phyloP scores from a whole-genome alignment of 1,140 invertebrate species.

The Bactericera cockerelli region DNA sequence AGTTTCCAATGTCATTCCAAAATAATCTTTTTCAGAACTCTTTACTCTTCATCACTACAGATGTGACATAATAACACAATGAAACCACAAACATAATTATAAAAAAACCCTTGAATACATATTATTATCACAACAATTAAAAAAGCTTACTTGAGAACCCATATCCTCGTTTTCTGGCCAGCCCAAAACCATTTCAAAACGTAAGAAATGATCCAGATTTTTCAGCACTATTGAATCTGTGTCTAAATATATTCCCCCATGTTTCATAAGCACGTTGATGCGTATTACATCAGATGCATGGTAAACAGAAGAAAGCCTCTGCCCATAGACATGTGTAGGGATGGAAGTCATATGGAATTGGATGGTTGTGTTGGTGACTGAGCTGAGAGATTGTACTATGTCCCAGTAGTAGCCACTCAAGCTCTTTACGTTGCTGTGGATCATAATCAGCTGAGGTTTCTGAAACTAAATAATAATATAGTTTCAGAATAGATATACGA shows the following conservation, averaged over 20 bases:
- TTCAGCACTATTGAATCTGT: slow-evolving; percentile 21
- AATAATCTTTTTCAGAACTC: neutral
- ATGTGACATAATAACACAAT: neutral
- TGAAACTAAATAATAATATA: slow-evolving; percentile 13
- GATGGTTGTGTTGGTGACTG: neutral
- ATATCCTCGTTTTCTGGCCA: slow-evolving; percentile 23
- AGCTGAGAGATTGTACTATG: slow-evolving; percentile 6
- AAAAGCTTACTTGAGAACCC: slow-evolving; percentile 4
- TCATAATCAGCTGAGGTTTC: slow-evolving; percentile 21
- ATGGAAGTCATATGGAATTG: neutral
- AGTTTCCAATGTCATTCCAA: neutral
- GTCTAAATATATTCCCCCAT: slow-evolving; percentile 24
- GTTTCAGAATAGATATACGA: too few species aligned
- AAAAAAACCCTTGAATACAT: too few species aligned
- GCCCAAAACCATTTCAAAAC: slow-evolving; percentile 30
- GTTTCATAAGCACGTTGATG: slow-evolving; percentile 19
- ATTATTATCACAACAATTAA: too few species aligned
- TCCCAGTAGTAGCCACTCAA: slow-evolving; percentile 23
- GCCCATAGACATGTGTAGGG: neutral
- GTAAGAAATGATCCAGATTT: slow-evolving; percentile 19
- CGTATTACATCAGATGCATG: slow-evolving; percentile 21
- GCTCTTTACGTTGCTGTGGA: slow-evolving; percentile 20
- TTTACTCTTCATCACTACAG: neutral
- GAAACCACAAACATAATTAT: neutral
- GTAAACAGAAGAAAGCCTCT: slow-evolving; percentile 12